These are phyloP conservation scores for Agriopis aurantiaria DNA, from an alignment of 2,888 invertebrate genomes.

Conservation along the genomic window DNA sequence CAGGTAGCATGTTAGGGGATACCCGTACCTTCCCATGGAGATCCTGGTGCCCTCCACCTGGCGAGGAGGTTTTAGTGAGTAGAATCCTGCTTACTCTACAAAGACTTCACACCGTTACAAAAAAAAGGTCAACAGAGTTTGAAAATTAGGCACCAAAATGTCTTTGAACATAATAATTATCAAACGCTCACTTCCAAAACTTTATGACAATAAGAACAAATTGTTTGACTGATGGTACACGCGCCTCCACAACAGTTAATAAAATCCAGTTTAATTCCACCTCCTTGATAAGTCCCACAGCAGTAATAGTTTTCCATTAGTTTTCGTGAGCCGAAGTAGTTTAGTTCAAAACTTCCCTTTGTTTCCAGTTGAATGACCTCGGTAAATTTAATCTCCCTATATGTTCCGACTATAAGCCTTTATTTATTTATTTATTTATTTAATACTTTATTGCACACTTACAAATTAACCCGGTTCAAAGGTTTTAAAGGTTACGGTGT, in stretches of 20 bases:
- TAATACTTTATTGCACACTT: too few species aligned
- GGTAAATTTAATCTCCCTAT: conserved; percentile 32
- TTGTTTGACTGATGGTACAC: not conserved
- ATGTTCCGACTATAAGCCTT: conserved; percentile 25
- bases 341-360: conserved; percentile 27
- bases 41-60: too few species aligned
- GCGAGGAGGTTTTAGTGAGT: too few species aligned
- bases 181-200: too few species aligned
- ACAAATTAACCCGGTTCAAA: conserved; percentile 25
- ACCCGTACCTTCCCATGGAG: too few species aligned
- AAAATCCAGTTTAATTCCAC: not conserved
- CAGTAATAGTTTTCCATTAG: conserved; percentile 28
- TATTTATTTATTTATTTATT: too few species aligned
- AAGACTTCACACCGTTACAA: too few species aligned
- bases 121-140: too few species aligned
- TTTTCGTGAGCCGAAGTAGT: conserved; percentile 23
- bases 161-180: too few species aligned
- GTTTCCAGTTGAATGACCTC: conserved; percentile 31
- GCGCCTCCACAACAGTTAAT: not conserved
- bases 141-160: too few species aligned
- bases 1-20: too few species aligned
- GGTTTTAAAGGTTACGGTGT: conserved; percentile 24
- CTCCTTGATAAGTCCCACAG: conserved; percentile 8
- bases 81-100: too few species aligned
- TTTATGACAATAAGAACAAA: not conserved